These are phyloP conservation scores for Lasioglossum zephyrum DNA, from an alignment of 2,888 invertebrate species.

Conservation along the genomic window DNA sequence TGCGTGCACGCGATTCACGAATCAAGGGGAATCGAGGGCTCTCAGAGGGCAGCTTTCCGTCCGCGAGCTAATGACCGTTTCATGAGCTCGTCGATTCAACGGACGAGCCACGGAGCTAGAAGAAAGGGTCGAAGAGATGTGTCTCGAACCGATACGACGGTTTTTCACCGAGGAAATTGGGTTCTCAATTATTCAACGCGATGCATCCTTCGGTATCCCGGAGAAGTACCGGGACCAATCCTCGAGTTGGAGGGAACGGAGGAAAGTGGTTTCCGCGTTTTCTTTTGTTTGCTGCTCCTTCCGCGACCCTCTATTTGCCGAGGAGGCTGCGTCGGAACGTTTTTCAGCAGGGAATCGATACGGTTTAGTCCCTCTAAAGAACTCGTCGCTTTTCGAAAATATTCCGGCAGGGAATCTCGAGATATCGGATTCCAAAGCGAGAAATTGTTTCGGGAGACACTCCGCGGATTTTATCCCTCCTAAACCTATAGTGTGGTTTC, in stretches of 20 bases:
- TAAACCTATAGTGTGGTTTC: background rate
- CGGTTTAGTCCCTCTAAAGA: background rate
- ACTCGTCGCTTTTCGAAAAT: constrained; percentile 9
- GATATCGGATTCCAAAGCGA: background rate
- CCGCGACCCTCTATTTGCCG: constrained; percentile 14
- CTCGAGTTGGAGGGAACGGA: constrained; percentile 23
- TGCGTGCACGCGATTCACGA: constrained; percentile 48
- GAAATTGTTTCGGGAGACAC: background rate
- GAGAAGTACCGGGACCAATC: constrained; percentile 39
- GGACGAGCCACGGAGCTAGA: background rate
- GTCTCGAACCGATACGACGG: constrained; percentile 34
- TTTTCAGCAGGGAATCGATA: constrained; percentile 33
- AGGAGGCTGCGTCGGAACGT: background rate
- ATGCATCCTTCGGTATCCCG: constrained; percentile 42
- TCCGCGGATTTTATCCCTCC: background rate
- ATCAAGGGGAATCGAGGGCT: constrained; percentile 30
- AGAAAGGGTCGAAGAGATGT: background rate
- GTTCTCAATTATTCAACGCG: constrained; percentile 68
- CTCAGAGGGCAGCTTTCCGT: background rate
- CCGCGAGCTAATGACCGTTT: constrained; percentile 15
- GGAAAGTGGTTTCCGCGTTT: constrained; percentile 54
- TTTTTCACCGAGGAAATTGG: constrained; percentile 64
- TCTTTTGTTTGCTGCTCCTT: constrained; percentile 41
- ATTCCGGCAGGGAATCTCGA: background rate
- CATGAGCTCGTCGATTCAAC: constrained; percentile 5